Evolutionary conservation across 1,140 invertebrate genomes (phyloP).

Genomic region (Drosophila neocordata): DNA sequence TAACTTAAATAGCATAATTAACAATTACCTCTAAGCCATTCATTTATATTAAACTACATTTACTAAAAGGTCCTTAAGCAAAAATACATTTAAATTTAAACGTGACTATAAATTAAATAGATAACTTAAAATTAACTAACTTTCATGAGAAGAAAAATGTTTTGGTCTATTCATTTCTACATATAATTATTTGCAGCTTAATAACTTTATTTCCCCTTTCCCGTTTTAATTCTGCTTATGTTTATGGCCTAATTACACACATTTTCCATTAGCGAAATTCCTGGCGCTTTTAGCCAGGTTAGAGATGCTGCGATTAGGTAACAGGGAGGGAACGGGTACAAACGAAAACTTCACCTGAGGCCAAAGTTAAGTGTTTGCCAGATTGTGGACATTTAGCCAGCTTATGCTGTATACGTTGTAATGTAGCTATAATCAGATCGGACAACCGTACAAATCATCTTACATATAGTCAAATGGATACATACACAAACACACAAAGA

Average conservation of each 20-base stretch:
- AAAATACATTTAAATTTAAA: not conserved
- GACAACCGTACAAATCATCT: constrained; percentile 23
- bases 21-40: not conserved
- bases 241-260: constrained; percentile 29
- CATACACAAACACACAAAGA: constrained; percentile 25
- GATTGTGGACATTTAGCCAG: constrained; percentile 50
- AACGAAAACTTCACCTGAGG: constrained; percentile 24
- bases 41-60: not conserved
- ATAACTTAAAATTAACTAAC: not conserved
- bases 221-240: constrained; percentile 9
- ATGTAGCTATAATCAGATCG: constrained; percentile 51
- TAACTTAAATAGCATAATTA: not conserved
- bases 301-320: not conserved
- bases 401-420: constrained; percentile 31
- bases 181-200: not conserved
- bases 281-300: not conserved
- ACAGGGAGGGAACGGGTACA: not conserved
- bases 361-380: constrained; percentile 35
- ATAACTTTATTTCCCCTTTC: not conserved
- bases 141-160: not conserved
- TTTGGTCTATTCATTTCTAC: not conserved
- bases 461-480: constrained; percentile 16
- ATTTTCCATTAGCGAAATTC: constrained; percentile 38
- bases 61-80: not conserved
- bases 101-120: not conserved